Evolutionary conservation across 2,888 invertebrate genomes (phyloP).

Genomic region (Stramonita haemastoma): DNA sequence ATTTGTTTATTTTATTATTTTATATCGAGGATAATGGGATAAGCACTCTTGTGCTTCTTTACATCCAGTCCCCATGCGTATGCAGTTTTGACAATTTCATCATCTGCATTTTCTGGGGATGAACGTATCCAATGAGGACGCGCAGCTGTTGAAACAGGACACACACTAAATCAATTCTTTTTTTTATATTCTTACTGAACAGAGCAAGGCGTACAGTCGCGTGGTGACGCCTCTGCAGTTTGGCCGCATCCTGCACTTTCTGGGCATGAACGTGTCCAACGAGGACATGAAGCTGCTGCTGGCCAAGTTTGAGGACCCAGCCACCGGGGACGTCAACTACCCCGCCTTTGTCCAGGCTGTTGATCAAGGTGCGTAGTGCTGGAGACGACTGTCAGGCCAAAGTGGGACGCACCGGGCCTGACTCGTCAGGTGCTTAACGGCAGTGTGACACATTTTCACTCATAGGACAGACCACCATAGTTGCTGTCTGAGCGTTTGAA

Average conservation of each 20-base stretch:
- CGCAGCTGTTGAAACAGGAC: constrained; percentile 66
- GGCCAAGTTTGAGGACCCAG: constrained; percentile 75
- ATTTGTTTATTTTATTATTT: no score
- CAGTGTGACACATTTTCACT: no score
- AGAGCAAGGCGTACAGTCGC: constrained; percentile 77
- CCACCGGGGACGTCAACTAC: constrained; percentile 76
- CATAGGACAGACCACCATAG: no score
- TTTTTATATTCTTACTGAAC: constrained; percentile 40
- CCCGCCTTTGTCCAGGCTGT: constrained; percentile 77
- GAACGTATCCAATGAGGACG: constrained; percentile 72
- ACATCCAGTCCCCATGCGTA: no score
- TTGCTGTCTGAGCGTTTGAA: no score
- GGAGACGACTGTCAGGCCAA: no score
- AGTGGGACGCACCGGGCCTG: no score
- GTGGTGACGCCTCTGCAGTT: constrained; percentile 77
- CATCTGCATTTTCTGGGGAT: constrained; percentile 74
- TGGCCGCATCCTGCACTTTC: constrained; percentile 75
- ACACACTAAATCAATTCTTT: not conserved
- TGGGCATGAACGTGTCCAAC: constrained; percentile 72
- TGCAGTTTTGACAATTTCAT: no score
- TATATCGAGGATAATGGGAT: no score
- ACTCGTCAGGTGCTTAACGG: no score
- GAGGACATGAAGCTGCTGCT: constrained; percentile 75
- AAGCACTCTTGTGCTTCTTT: no score
- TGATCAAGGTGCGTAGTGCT: constrained; percentile 68